Evolutionary conservation across 2,888 invertebrate genomes (phyloP), one percentile per base, ranked within the genome.

Genomic region (Augochlorella aurata): DNA sequence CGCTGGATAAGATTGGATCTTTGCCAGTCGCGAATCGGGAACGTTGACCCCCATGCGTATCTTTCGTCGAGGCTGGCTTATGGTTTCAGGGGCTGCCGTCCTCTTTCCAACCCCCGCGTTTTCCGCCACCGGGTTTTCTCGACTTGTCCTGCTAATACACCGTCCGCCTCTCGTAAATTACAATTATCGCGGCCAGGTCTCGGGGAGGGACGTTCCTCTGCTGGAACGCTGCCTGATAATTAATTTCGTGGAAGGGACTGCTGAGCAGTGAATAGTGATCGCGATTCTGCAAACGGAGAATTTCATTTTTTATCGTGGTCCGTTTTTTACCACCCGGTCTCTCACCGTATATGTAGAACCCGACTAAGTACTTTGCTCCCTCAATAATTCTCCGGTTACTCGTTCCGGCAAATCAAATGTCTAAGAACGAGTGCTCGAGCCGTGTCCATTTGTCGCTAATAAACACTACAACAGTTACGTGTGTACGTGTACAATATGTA

Each of bases 1-100:
- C 68, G 69, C 47, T 79, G 84, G 81, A 89, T 83, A 82, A 81
- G 74, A 87, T 88, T 92, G 92, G 92, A 91, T 77, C 54, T 67
- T 76, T 84, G 92, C 92, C 92, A 92, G 83, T 58, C 84, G 77
- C 63, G 84, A 84, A 88, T 86, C 82, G 85, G 77, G 90, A 88
- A 81, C 90, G 87, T 90, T 90, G 91, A 91, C 89, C 90, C 86
- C 77, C 66, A 63, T 38, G 71, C 61, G 65, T 73, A 47, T 77
- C 68, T 66, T 68, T 58, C 47, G 14, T 10, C 74, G 78, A 58
- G 54, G 74, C 45, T 45, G 50, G 61, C 38, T 78, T 74, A 74
- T 71, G 75, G 71, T 76, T 76, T 65, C 75, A 52, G 58, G 69
- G n/a, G 44, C n/a, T 21, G 12, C 21, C 21, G 65, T n/a, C 44